phyloP scores from a whole-genome alignment of 2,888 invertebrate genomes.

The Plagodis pulveraria region DNA sequence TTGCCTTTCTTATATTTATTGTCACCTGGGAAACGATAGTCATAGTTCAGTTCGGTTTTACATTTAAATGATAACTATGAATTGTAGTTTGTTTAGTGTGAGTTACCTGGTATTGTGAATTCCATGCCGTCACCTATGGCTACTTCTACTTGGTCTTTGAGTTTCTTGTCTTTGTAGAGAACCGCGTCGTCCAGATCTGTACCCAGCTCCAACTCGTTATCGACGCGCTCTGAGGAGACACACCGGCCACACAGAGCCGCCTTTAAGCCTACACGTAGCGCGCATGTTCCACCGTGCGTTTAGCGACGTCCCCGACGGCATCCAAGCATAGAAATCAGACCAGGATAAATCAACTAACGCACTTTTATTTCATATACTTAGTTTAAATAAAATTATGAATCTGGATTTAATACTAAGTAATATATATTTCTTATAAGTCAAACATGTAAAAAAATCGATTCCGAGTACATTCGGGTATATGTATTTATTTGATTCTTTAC shows the following conservation, averaged over 20 bases:
- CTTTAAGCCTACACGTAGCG: slow-evolving; percentile 80
- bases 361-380: slow-evolving; percentile 5
- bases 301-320: slow-evolving; percentile 58
- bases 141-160: slow-evolving; percentile 95
- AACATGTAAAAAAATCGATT: too few relatives aligned
- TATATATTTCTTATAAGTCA: too few relatives aligned
- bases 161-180: slow-evolving; percentile 94
- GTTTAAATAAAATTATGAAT: too few relatives aligned
- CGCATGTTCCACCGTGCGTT: slow-evolving; percentile 59
- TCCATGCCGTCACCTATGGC: slow-evolving; percentile 97
- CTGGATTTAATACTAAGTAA: too few relatives aligned
- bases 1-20: slow-evolving; percentile 93
- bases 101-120: slow-evolving; percentile 94
- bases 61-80: neutral
- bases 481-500: too few relatives aligned
- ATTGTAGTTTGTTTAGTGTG: neutral
- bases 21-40: slow-evolving; percentile 84
- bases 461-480: too few relatives aligned
- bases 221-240: slow-evolving; percentile 88
- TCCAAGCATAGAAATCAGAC: slow-evolving; percentile 85
- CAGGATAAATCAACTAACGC: slow-evolving; percentile 47
- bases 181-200: slow-evolving; percentile 92
- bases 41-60: neutral
- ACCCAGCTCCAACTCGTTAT: slow-evolving; percentile 87
- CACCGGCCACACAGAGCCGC: slow-evolving; percentile 86